Conservation (phyloP, 2,888 invertebrate genomes). For the Auanema sp. region DNA sequence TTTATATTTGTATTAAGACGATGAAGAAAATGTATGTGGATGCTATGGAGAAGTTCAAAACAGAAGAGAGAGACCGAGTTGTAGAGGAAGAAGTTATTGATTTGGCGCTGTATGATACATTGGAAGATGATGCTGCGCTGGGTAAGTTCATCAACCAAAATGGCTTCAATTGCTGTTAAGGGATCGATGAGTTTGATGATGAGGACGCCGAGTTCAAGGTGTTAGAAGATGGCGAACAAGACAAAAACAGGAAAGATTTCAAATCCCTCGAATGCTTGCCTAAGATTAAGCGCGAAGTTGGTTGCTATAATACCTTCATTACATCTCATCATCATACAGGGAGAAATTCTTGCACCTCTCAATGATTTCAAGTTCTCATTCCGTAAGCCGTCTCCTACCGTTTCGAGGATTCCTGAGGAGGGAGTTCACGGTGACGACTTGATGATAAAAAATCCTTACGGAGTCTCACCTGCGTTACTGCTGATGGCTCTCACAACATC, state of each 20-base stretch:
- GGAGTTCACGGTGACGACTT: constrained; percentile 23
- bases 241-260: too few species aligned
- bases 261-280: too few species aligned
- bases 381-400: constrained; percentile 21
- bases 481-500: constrained; percentile 47
- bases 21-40: constrained; percentile 67
- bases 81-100: constrained; percentile 40
- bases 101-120: constrained; percentile 30
- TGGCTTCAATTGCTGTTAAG: too few species aligned
- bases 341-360: too few species aligned
- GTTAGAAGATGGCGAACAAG: too few species aligned
- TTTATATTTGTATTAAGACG: background rate
- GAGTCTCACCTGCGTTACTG: constrained; percentile 59
- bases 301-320: too few species aligned
- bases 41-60: constrained; percentile 19
- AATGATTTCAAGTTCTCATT: constrained; percentile 26
- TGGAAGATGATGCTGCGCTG: too few species aligned
- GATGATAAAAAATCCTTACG: constrained; percentile 33
- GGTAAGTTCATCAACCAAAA: too few species aligned
- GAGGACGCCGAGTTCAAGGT: too few species aligned
- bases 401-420: constrained; percentile 13
- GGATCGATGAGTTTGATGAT: too few species aligned
- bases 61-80: constrained; percentile 31
- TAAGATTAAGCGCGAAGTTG: too few species aligned
- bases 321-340: too few species aligned